Base-by-base conservation (phyloP, 2,888 invertebrate genomes). In the Dynastes grantii region DNA sequence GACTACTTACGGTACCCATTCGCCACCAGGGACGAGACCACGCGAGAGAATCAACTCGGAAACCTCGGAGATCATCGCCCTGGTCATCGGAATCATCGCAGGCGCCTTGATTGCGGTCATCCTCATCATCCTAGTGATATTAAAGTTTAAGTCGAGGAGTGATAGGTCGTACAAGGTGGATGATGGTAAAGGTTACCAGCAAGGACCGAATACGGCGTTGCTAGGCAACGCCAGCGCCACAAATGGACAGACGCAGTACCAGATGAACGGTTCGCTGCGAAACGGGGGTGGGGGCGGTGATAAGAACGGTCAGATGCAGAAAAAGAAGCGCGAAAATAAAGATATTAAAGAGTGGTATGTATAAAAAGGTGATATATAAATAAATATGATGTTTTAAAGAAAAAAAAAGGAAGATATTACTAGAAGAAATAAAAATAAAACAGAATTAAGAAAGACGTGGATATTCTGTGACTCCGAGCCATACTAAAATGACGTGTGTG, bases 271-370 rank as follows among this genome's bases (percentile, higher is more conserved):
- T 27, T 90, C 91, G n/a, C 89, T 90, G 1, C 88, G 92, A 75
- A 91, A 91, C 83, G 90, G 88, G 45, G 61, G 29, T 40, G 88
- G 91, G 83, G 90, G 88, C 49, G 61, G 29, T 55, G 88, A 92
- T 75, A 91, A 90, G 67, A 82, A 83, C 32, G 82, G 84, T 77
- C 87, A 87, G 83, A 81, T 82, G 80, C 85, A 84, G 83, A 88
- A 88, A 81, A 92, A 94, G 89, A 95, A 96, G 87, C 92, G 93
- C 81, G 93, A 94, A 88, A 92, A 95, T 81, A 96, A 96, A 92
- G 96, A 97, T 88, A 96, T 97, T 88, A 97, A 97, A 91, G 97
- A 97, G 92, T 97, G 97, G 97, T 97, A 97, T 89, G 97, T 97
- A 89, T 97, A 95, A 92, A 84, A 63, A 61, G 78, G 67, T 49